Evolutionary conservation across 2,888 invertebrate genomes (phyloP), one percentile per base, ranked within the genome.

Genomic region (Steromphala cineraria): DNA sequence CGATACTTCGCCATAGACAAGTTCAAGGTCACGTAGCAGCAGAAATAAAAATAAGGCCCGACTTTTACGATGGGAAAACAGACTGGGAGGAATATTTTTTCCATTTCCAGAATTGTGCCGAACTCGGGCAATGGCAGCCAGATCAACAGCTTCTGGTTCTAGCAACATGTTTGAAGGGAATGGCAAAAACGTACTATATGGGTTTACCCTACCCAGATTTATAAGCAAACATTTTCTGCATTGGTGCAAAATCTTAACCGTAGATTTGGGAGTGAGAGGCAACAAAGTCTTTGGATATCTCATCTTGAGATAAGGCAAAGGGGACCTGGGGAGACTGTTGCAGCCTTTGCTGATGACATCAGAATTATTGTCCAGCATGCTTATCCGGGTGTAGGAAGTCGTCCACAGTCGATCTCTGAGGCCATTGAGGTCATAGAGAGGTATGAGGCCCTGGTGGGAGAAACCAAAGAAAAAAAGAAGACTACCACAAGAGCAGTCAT

Each of bases 401-500:
- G 77, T 56, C 2, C 55, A 17, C 19, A 77, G 40, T 19, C 31
- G 3, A 74, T 74, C 15, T 13, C 74, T n/a, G 74, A 74, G 13
- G 74, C 74, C 24, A 36, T 74, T 19, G 75, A 75, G 21, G 52
- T 75, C 10, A 75, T 75, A 8, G 75, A 75, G 24, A 5, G 75
- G 19, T 75, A 75, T 52, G 75, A 75, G 53, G 19, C 75, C 13
- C n/a, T 75, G 52, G 75, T 75, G 19, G 75, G 75, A 15, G 75
- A 75, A 13, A 10, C n/a, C 5, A 40, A 19, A 52, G 75, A 75
- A 46, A 75, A 46, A n/a, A 75, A 53, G 75, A 53, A 21, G 53
- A 24, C 75, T 52, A n/a, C 75, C 19, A 21, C 52, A 21, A 36
- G 75, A 52, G 75, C 75, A n/a, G 21, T 75, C 52, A 52, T 10